Evolutionary conservation across 2,797 vertebrate species (phyloP).

Genomic region (Lacerta viridis): DNA sequence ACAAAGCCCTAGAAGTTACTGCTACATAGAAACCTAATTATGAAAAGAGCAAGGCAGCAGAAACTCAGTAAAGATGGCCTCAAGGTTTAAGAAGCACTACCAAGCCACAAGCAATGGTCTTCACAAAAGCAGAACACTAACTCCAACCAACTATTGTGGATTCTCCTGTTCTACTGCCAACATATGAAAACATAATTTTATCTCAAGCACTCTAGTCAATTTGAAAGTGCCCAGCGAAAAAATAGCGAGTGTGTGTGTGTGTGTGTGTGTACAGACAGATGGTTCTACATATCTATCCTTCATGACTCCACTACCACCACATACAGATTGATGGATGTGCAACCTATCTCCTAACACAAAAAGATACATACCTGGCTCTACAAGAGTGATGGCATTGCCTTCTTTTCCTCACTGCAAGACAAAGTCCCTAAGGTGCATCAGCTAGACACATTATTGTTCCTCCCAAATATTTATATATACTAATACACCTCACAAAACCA

Average conservation of each 20-base stretch:
- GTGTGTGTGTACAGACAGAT: no score
- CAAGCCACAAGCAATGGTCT: background rate
- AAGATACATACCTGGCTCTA: conserved; percentile 17
- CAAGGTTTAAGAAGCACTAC: background rate
- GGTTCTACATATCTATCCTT: background rate
- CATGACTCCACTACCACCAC: background rate
- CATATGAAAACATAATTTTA: background rate
- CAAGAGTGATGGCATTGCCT: background rate
- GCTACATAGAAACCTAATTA: background rate
- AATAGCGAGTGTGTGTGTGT: background rate
- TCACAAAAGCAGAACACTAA: background rate
- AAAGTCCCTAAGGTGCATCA: conserved; percentile 10
- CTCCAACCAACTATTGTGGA: background rate
- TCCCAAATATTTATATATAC: conserved; percentile 31
- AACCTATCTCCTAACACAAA: background rate
- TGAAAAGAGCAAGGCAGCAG: background rate
- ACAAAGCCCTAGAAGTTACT: background rate
- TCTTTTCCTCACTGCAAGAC: background rate
- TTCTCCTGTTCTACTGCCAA: background rate
- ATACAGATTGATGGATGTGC: no score
- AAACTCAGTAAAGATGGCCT: background rate
- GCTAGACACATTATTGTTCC: conserved; percentile 10
- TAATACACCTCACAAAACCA: conserved; percentile 16
- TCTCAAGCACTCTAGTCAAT: background rate
- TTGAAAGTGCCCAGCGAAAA: background rate